Evolutionary conservation across 2,888 invertebrate species (phyloP), one percentile per base, ranked within the genome.

Genomic region (Netelia virgata): DNA sequence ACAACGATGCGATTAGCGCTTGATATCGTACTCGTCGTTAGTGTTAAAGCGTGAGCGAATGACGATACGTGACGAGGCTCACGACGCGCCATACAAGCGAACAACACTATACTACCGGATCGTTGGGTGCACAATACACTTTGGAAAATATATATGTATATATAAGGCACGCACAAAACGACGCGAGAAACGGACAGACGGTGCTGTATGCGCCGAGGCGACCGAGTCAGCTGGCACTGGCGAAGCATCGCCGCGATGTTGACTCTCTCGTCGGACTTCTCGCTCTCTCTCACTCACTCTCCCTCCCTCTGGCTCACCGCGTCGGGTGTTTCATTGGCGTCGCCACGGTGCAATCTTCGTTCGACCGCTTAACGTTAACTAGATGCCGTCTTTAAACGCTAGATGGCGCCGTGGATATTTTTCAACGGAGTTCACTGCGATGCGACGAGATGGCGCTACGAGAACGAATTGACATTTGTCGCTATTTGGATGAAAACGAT

Each of bases 171-270:
- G n/a, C 16, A 23, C 43, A 16, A 43, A 68, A 20, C 68, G 41
- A 28, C 36, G 73, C 55, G 66, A 73, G 23, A 82, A 28, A 70
- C 53, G 83, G 77, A 75, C 74, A 81, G 69, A 23, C 85, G 81
- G 81, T 43, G 66, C 85, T 82, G 68, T 73, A 86, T 76, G 85
- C 86, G 80, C 84, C 86, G 86, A 87, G 83, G 53, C 86, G 88
- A 88, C 88, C 89, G 89, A 89, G 88, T 91, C 91, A 90, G 91
- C 91, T 91, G 91, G 89, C 88, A 89, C 89, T 89, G 88, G 41
- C 50, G 41, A n/a, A 28, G 28, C 36, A 23, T 57, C 68, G 50
- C 69, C 28, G 43, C 78, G 69, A 82, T 86, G 83, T 87, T 85
- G 85, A 86, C 86, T 86, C 80, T 47, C 76, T 43, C 43, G 20